A percentile compares a stretch with the other conserved stretches of the same genome.
Conservation (phyloP, 2,797 vertebrate species). For the Halcyon leucocephala region DNA sequence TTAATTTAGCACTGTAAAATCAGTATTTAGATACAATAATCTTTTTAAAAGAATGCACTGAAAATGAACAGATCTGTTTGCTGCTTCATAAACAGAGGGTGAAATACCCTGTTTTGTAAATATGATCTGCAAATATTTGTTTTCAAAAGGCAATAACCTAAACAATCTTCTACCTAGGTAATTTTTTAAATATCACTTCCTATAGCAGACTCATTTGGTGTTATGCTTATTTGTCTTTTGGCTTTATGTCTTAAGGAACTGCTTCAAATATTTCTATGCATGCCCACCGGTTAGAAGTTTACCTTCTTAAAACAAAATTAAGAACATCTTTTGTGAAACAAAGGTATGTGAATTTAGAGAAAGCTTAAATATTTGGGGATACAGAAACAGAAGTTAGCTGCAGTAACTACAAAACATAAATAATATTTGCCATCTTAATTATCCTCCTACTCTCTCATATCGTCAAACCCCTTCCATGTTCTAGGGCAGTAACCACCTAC, state of each 20-base stretch:
- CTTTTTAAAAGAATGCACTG: not conserved
- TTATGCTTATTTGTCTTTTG: not conserved
- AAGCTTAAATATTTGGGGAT: not conserved
- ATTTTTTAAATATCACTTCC: not conserved
- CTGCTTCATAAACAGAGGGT: not conserved
- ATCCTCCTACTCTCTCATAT: not conserved
- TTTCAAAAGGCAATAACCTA: not conserved
- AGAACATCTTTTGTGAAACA: fast-evolving
- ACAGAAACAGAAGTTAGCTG: not conserved
- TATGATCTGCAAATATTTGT: not conserved
- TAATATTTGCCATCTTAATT: constrained; percentile 26
- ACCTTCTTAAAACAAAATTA: not conserved
- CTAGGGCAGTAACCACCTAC: constrained; percentile 20
- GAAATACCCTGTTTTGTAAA: not conserved
- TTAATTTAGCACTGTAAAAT: not conserved
- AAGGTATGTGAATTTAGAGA: not conserved
- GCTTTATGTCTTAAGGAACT: not conserved
- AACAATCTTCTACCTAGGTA: not conserved
- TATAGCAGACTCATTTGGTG: not conserved
- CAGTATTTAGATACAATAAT: not conserved
- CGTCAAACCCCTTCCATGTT: not conserved
- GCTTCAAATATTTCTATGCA: not conserved
- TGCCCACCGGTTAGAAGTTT: not conserved
- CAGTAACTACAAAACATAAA: constrained; percentile 3
- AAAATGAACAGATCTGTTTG: not conserved